phyloP scores from a whole-genome alignment of 2,888 invertebrate species.

The Ramazzottius varieornatus region DNA sequence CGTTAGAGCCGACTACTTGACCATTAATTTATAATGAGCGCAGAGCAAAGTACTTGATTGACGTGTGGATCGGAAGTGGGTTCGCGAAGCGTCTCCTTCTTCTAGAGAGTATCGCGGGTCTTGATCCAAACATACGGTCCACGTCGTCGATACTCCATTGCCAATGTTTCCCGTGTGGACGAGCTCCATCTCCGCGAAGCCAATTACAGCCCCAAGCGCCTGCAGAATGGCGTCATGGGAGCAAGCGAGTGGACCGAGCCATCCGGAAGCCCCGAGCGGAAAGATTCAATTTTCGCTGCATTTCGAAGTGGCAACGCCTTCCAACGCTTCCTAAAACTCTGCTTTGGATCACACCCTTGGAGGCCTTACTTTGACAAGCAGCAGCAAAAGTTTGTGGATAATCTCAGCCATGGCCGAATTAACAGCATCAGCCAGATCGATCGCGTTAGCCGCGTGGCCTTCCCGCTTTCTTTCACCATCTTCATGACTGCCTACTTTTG shows the following conservation, averaged over 20 bases:
- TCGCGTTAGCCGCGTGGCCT: conserved; percentile 41
- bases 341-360: not conserved
- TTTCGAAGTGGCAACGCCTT: not conserved
- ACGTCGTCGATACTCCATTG: not conserved
- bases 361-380: not conserved
- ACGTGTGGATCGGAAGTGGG: too few species aligned
- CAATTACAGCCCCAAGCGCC: not conserved
- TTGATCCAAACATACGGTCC: not conserved
- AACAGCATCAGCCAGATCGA: conserved; percentile 59
- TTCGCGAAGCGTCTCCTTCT: too few species aligned
- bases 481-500: conserved; percentile 45
- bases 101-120: not conserved
- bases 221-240: not conserved
- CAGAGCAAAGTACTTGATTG: too few species aligned
- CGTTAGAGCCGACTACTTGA: too few species aligned
- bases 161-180: not conserved
- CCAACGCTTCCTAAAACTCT: not conserved
- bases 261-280: not conserved
- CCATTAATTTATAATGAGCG: too few species aligned
- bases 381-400: not conserved
- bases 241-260: not conserved
- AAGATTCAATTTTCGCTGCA: not conserved
- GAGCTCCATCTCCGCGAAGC: not conserved
- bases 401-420: conserved; percentile 15
- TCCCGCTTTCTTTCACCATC: conserved; percentile 43